phyloP scores from a whole-genome alignment of 2,888 invertebrate genomes.

The Hirtodrosophila cameraria region DNA sequence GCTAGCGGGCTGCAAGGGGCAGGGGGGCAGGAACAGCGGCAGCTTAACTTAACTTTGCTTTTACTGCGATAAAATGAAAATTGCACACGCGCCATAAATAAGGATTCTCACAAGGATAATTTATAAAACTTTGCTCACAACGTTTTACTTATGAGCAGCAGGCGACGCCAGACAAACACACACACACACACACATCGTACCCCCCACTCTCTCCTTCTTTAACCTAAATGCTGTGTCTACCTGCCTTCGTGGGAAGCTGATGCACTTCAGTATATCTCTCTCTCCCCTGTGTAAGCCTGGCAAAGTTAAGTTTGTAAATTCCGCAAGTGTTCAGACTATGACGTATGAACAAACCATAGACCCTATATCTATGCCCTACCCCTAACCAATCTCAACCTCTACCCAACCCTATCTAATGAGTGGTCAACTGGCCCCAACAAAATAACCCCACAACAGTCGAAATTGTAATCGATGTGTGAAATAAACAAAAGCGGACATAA shows the following conservation, averaged over 20 bases:
- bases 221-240: slow-evolving; percentile 10
- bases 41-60: slow-evolving; percentile 82
- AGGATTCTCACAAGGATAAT: slow-evolving; percentile 85
- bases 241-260: slow-evolving; percentile 37
- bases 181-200: slow-evolving; percentile 3
- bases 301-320: slow-evolving; percentile 67
- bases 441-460: slow-evolving; percentile 60
- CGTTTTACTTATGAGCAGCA: slow-evolving; percentile 80
- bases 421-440: slow-evolving; percentile 46
- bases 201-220: neutral
- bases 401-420: slow-evolving; percentile 21
- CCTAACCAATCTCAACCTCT: slow-evolving; percentile 1
- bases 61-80: slow-evolving; percentile 84
- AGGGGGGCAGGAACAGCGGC: slow-evolving; percentile 34
- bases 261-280: slow-evolving; percentile 25
- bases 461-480: slow-evolving; percentile 84
- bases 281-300: neutral
- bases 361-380: neutral
- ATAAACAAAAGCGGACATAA: slow-evolving; percentile 85
- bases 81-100: slow-evolving; percentile 84
- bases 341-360: slow-evolving; percentile 50
- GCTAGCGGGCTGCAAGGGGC: neutral
- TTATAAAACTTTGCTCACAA: slow-evolving; percentile 83
- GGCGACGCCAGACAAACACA: slow-evolving; percentile 66
- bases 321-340: slow-evolving; percentile 60